phyloP scores from a whole-genome alignment of 2,888 invertebrate species.

The Drosophila heteroneura region DNA sequence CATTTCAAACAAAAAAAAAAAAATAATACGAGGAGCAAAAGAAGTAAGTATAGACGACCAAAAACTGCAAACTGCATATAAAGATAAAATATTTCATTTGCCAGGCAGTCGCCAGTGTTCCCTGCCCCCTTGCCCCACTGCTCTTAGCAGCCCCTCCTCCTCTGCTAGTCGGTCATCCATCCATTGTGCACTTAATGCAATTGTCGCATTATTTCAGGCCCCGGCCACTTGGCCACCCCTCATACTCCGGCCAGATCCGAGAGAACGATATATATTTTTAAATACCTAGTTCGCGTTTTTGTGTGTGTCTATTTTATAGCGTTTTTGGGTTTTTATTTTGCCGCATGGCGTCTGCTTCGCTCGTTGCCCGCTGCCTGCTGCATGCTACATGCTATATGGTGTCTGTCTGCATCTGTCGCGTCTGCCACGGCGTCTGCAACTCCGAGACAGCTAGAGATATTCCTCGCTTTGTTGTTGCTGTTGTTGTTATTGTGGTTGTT shows the following conservation, averaged over 20 bases:
- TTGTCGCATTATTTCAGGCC: conserved; percentile 73
- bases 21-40: neutral
- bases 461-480: conserved; percentile 17
- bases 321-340: conserved; percentile 73
- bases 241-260: conserved; percentile 20
- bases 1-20: conserved; percentile 52
- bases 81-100: conserved; percentile 77
- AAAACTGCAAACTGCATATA: conserved; percentile 65
- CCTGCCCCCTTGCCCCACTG: conserved; percentile 1
- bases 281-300: conserved; percentile 71
- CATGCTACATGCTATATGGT: conserved; percentile 39
- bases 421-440: conserved; percentile 79
- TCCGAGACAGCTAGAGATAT: conserved; percentile 46
- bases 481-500: conserved; percentile 29
- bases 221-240: conserved; percentile 46
- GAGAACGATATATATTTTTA: conserved; percentile 65
- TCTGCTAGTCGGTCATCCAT: conserved; percentile 44
- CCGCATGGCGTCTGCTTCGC: conserved; percentile 73
- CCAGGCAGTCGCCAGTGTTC: conserved; percentile 23
- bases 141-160: neutral
- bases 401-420: conserved; percentile 61
- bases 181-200: conserved; percentile 78
- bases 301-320: conserved; percentile 66
- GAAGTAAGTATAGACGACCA: conserved; percentile 20
- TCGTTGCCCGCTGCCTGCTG: conserved; percentile 35